Percentiles rank a stretch among this genome's conserved stretches.
phyloP scores from a whole-genome alignment of 2,888 invertebrate species.

The Deladenus siricidicola region DNA sequence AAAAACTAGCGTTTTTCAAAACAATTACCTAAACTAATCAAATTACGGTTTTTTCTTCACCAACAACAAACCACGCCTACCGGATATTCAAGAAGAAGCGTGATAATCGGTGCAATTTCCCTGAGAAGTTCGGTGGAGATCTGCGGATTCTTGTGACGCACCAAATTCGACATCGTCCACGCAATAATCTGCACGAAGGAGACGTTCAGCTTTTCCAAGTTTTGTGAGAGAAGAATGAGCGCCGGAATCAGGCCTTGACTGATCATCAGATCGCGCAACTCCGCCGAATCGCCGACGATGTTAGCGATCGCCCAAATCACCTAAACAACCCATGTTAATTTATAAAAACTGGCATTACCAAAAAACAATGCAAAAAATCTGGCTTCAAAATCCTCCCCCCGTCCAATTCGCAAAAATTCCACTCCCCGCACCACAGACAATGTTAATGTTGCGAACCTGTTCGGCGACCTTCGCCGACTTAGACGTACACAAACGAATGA shows the following conservation, averaged over 20 bases:
- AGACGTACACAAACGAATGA: constrained; percentile 68
- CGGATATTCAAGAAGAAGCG: constrained; percentile 8
- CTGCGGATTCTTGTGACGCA: constrained; percentile 87
- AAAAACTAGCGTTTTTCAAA: no score
- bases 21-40: no score
- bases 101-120: constrained; percentile 18
- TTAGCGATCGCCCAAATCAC: constrained; percentile 79
- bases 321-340: no score
- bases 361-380: no score
- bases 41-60: no score
- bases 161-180: constrained; percentile 93
- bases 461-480: constrained; percentile 68
- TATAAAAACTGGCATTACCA: no score
- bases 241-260: constrained; percentile 76
- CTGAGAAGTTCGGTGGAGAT: constrained; percentile 27
- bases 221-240: constrained; percentile 66
- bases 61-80: no score
- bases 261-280: constrained; percentile 74
- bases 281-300: constrained; percentile 70
- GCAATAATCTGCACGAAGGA: constrained; percentile 44
- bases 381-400: no score
- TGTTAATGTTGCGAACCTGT: no score
- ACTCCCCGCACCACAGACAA: no score
- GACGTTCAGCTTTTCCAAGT: constrained; percentile 57
- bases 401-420: no score